Evolutionary conservation across 2,888 invertebrate genomes (phyloP), one percentile per base, ranked within the genome.

Genomic region (Mesorhabditis spiculigera): DNA sequence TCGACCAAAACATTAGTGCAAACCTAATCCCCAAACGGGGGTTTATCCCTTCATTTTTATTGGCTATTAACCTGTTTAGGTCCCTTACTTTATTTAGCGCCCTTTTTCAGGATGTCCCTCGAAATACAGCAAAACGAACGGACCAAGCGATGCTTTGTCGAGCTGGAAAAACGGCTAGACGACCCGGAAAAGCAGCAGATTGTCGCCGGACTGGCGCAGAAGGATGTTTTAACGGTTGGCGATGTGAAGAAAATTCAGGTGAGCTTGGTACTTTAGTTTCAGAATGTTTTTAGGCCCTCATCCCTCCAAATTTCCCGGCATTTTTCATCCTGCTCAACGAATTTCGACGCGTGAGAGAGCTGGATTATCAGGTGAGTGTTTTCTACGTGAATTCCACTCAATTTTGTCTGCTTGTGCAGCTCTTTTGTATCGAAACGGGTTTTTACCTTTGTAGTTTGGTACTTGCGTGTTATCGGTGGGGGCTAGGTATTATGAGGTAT

Each of bases 291-390:
- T 50, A 50, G 58, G 3, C 8, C 10, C 8, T 50, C 8, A 50
- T n/a, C 8, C 58, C 58, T n/a, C 8, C 8, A n/a, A n/a, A 50
- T 50, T 50, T 50, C 58, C 58, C 58, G 10, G 58, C 58, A 13
- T n/a, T 50, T 13, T 50, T 50, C 58, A n/a, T n/a, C 10, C n/a
- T 50, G 58, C 58, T 50, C 10, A 13, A n/a, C n/a, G 58, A 50
- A 50, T 50, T 50, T 50, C 58, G 58, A 50, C 58, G 58, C 1
- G 58, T 50, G n/a, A 50, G n/a, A 50, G 58, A 50, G n/a, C 58
- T 3, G 1, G 58, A 50, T 50, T 50, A 50, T n/a, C 8, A 50
- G 3, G 58, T 50, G 58, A 3, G 28, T 28, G 1, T 28, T 28
- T 28, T 28, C 28, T 28, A 28, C 28, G 1, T 1, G 28, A 28